Conservation (phyloP, 1,140 invertebrate genomes). For the Nephotettix cincticeps region DNA sequence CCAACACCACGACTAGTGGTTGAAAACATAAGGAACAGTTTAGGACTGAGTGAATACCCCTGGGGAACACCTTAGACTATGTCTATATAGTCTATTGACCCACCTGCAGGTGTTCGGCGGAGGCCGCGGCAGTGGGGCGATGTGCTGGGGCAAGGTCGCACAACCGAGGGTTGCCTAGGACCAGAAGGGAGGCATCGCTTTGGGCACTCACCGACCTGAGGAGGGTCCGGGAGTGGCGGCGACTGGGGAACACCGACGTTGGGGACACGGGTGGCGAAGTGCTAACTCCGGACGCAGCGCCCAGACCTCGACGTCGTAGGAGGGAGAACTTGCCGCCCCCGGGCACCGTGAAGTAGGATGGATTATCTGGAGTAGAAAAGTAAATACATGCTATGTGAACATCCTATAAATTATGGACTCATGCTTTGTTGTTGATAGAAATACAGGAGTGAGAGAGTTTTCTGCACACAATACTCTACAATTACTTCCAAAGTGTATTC, state of each 20-base stretch:
- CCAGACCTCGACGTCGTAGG: constrained; percentile 30
- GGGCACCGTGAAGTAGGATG: constrained; percentile 58
- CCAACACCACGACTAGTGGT: no score
- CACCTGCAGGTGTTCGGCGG: constrained; percentile 10
- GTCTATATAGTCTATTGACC: no score
- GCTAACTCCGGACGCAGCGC: constrained; percentile 40
- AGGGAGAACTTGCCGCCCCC: constrained; percentile 44
- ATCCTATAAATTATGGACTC: no score
- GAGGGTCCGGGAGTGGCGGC: constrained; percentile 47
- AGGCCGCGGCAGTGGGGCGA: constrained; percentile 17
- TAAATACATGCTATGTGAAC: no score
- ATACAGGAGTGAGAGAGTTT: no score
- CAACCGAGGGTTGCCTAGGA: constrained; percentile 56
- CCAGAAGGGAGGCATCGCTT: constrained; percentile 48
- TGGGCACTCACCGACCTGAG: constrained; percentile 56
- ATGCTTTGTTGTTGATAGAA: no score
- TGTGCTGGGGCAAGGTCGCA: constrained; percentile 55
- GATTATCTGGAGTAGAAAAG: constrained; percentile 60
- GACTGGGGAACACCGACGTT: constrained; percentile 42
- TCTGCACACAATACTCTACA: no score
- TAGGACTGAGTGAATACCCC: no score
- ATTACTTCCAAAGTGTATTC: no score
- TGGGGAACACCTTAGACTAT: no score
- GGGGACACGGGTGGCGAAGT: constrained; percentile 37
- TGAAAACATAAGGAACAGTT: no score